Base-by-base conservation (phyloP, 2,113 vertebrate species). In the Hassar affinis region DNA sequence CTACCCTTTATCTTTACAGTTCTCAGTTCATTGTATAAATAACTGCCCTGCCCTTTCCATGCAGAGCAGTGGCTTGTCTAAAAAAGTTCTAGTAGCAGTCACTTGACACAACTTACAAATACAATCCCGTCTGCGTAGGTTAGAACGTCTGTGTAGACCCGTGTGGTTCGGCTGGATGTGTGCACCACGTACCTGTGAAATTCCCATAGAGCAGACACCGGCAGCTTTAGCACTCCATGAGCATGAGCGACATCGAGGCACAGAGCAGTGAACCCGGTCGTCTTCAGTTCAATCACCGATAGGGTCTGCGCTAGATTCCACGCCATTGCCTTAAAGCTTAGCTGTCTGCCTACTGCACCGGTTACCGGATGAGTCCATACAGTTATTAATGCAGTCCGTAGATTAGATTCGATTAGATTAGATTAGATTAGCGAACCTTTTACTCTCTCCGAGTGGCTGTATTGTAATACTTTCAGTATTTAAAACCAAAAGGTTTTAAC, bases 261-360 rank as follows among this genome's bases (percentile, higher is more conserved):
- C 45, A 61, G 45, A 61, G 49, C 76, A 79, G 79, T 81, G 42
- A 75, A 77, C 12, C 38, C 91, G 88, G 90, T 93, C 92, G 64
- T 90, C 85, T 45, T 83, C 83, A 86, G 87, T 89, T 85, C 79
- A 85, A 87, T 80, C 64, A 72, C 72, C 79, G 64, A 62, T 84
- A 83, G 78, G 42, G 80, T 84, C 59, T 82, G 75, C n/a, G n/a
- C 80, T 52, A 62, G 66, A 84, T 84, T 69, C 68, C 64, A 72
- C 69, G n/a, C 52, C 52, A 56, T 87, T 84, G 86, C 69, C 86
- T 61, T 88, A 68, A 75, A 78, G 84, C 81, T 83, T 86, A 59
- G 86, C 49, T 61, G 71, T 82, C n/a, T 83, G 66, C 71, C 35
- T 86, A 82, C 79, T 85, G 78, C 81, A 84, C 87, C 80, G 57